Percentiles rank a stretch among this genome's conserved stretches.
Conservation (phyloP, 2,113 vertebrate genomes). For the Lipotes vexillifer region DNA sequence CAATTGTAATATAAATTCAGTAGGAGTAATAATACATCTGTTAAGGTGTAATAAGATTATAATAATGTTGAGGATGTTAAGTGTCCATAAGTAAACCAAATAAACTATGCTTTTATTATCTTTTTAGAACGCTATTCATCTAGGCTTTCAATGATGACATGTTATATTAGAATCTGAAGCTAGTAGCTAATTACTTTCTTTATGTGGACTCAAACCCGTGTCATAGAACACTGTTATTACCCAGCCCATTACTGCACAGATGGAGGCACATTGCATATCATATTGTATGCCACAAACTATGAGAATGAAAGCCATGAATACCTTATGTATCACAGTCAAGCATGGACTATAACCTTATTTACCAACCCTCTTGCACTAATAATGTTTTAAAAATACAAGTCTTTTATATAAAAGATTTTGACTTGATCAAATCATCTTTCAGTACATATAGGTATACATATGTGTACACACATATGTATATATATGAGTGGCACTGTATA, state of each 20-base stretch:
- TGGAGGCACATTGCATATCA: background rate
- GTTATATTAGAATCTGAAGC: conserved; percentile 10
- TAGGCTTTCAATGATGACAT: background rate
- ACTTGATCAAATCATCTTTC: background rate
- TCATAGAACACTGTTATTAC: background rate
- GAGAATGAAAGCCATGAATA: background rate
- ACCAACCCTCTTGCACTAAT: background rate
- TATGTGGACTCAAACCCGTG: background rate
- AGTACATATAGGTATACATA: background rate
- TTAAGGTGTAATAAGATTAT: conserved; percentile 15
- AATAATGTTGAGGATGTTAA: conserved; percentile 26
- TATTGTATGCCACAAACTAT: background rate
- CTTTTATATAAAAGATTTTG: conserved; percentile 2
- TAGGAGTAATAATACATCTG: background rate
- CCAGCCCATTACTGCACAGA: background rate
- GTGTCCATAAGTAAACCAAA: conserved; percentile 28
- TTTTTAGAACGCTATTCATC: background rate
- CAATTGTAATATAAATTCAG: background rate
- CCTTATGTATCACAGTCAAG: background rate
- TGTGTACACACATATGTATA: background rate
- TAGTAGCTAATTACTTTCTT: conserved; percentile 44
- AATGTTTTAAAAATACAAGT: background rate
- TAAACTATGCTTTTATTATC: background rate
- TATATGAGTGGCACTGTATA: background rate
- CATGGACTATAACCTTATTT: background rate